A percentile compares a stretch with the other conserved stretches of the same genome.
These are phyloP conservation scores for Chiloscyllium punctatum DNA, from an alignment of 2,797 vertebrate genomes.

Conservation along the genomic window DNA sequence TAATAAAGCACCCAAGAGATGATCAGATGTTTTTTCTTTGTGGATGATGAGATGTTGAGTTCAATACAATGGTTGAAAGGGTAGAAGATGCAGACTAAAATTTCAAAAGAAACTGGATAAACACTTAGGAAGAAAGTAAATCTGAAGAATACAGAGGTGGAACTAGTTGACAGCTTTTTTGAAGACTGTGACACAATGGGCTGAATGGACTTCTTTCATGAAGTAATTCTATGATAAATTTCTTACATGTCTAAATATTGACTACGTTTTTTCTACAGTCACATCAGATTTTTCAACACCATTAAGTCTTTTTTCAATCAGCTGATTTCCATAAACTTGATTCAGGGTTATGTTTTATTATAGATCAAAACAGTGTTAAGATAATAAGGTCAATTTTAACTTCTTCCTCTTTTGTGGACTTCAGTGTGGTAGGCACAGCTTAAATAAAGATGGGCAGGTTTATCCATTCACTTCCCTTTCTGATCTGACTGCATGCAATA, in stretches of 20 bases:
- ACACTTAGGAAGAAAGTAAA: neutral
- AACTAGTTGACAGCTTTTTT: neutral
- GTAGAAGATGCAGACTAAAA: neutral
- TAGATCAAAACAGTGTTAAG: conserved; percentile 40
- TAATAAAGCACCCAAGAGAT: neutral
- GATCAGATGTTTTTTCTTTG: neutral
- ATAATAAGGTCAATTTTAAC: conserved; percentile 37
- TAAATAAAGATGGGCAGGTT: conserved; percentile 38
- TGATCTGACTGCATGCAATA: neutral
- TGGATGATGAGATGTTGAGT: neutral
- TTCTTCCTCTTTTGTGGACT: neutral
- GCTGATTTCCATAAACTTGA: neutral
- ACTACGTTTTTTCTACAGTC: neutral
- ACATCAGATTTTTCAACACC: neutral
- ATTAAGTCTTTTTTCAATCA: neutral
- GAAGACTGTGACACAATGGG: neutral
- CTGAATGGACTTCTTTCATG: neutral
- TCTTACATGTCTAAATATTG: neutral
- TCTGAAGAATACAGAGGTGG: neutral
- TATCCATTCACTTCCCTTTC: neutral
- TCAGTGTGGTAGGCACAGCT: neutral
- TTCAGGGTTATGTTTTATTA: neutral
- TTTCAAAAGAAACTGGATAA: neutral
- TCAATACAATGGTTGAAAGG: neutral
- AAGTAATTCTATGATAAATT: neutral